These are phyloP conservation scores for Synergus itoensis DNA, from an alignment of 2,888 invertebrate genomes.

Conservation along the genomic window DNA sequence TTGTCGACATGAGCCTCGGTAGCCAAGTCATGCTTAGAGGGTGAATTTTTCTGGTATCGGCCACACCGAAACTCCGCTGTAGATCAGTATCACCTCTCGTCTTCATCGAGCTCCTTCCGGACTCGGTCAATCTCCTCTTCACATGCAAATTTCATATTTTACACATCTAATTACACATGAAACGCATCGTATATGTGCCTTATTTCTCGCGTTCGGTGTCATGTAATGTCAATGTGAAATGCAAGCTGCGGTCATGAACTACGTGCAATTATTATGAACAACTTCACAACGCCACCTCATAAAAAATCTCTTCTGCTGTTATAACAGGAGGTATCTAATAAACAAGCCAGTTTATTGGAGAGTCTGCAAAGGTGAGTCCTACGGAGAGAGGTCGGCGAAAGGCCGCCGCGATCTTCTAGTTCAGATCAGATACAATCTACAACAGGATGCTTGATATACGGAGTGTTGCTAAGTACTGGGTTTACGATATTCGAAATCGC, in stretches of 20 bases:
- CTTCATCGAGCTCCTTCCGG: neutral
- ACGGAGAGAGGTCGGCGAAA: slow-evolving; percentile 44
- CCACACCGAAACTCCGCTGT: slow-evolving; percentile 46
- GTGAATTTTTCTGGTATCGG: slow-evolving; percentile 63
- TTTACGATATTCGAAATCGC: slow-evolving; percentile 45
- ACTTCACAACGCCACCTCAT: slow-evolving; percentile 39
- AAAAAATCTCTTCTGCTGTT: slow-evolving; percentile 49
- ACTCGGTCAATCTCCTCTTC: neutral
- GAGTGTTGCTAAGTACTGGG: slow-evolving; percentile 42
- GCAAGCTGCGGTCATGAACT: slow-evolving; percentile 6
- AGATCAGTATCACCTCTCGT: slow-evolving; percentile 13
- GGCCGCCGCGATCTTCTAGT: slow-evolving; percentile 43
- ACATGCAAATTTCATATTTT: neutral
- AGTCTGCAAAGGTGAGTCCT: slow-evolving; percentile 44
- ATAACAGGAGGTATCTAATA: slow-evolving; percentile 51
- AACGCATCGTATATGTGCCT: neutral
- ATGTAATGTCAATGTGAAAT: neutral
- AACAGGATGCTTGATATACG: slow-evolving; percentile 20
- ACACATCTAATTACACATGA: neutral
- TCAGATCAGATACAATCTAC: slow-evolving; percentile 42
- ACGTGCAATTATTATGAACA: slow-evolving; percentile 7
- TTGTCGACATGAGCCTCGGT: slow-evolving; percentile 60
- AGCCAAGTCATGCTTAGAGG: slow-evolving; percentile 72
- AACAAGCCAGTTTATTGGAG: slow-evolving; percentile 56
- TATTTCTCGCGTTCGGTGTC: neutral